Percentiles rank a stretch among this genome's conserved stretches.
These are phyloP conservation scores for Platycercus adscitus DNA, from an alignment of 2,113 vertebrate species.

Conservation along the genomic window DNA sequence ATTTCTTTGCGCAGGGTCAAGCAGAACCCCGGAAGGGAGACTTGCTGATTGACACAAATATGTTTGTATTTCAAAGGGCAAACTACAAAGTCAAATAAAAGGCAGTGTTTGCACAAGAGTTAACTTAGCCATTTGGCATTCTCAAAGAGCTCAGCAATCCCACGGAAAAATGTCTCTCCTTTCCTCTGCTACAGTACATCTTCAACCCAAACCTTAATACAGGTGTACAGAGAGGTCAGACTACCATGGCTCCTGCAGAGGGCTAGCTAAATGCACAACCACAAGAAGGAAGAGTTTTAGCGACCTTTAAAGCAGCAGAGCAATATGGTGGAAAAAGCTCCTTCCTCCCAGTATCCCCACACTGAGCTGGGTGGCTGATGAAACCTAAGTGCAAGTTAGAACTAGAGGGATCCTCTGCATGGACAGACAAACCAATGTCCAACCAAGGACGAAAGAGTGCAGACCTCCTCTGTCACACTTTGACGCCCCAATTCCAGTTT, in stretches of 20 bases:
- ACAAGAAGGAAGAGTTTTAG: not conserved
- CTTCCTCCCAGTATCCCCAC: not conserved
- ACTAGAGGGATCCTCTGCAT: not conserved
- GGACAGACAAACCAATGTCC: not conserved
- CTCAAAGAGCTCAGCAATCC: not conserved
- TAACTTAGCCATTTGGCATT: constrained; percentile 30
- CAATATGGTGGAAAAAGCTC: not conserved
- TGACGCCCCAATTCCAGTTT: not conserved
- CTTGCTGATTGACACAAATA: constrained; percentile 47
- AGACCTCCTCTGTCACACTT: not conserved
- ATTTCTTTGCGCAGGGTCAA: constrained; percentile 43
- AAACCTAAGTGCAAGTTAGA: not conserved
- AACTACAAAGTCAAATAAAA: constrained; percentile 55
- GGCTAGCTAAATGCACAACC: not conserved
- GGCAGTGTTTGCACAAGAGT: constrained; percentile 43
- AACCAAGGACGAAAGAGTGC: not conserved
- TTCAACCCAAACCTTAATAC: not conserved
- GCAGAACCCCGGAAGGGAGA: constrained; percentile 49
- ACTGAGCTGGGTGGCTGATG: not conserved
- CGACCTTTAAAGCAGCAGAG: not conserved
- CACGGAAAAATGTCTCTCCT: not conserved
- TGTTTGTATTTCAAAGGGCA: constrained; percentile 62
- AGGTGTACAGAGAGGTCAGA: not conserved
- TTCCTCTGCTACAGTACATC: not conserved
- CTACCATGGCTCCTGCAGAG: not conserved